A percentile compares a stretch with the other conserved stretches of the same genome.
phyloP scores from a whole-genome alignment of 2,888 invertebrate genomes.

The Meteorus cinctellus region DNA sequence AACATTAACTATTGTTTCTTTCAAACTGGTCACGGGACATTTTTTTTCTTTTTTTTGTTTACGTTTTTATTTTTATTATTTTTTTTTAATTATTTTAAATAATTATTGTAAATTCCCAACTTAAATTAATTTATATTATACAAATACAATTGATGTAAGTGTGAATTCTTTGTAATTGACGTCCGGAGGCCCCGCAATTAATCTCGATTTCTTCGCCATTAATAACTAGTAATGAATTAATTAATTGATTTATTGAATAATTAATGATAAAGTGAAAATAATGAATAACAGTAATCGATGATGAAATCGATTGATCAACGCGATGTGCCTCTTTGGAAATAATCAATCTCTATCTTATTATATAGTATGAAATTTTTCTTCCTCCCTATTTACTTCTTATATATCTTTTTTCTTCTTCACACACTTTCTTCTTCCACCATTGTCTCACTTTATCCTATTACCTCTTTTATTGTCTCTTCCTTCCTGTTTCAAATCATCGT shows the following conservation, averaged over 20 bases:
- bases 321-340: slow-evolving; percentile 11
- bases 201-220: slow-evolving; percentile 7
- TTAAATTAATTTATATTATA: slow-evolving; percentile 10
- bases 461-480: neutral
- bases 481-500: slow-evolving; percentile 44
- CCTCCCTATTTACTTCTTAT: neutral
- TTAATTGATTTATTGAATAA: neutral
- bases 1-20: neutral
- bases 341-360: neutral
- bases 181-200: slow-evolving; percentile 12
- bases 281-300: slow-evolving; percentile 4
- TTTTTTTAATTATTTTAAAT: neutral
- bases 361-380: slow-evolving; percentile 2
- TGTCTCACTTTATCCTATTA: neutral
- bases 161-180: slow-evolving; percentile 10
- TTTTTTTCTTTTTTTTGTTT: slow-evolving; percentile 6
- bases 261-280: neutral
- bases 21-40: slow-evolving; percentile 20
- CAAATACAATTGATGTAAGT: neutral
- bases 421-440: neutral
- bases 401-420: too few relatives aligned
- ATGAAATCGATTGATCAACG: slow-evolving; percentile 10
- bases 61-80: neutral
- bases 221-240: neutral
- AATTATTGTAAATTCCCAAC: slow-evolving; percentile 11